phyloP scores from a whole-genome alignment of 2,797 vertebrate species.

The Hafferia zeledoni region DNA sequence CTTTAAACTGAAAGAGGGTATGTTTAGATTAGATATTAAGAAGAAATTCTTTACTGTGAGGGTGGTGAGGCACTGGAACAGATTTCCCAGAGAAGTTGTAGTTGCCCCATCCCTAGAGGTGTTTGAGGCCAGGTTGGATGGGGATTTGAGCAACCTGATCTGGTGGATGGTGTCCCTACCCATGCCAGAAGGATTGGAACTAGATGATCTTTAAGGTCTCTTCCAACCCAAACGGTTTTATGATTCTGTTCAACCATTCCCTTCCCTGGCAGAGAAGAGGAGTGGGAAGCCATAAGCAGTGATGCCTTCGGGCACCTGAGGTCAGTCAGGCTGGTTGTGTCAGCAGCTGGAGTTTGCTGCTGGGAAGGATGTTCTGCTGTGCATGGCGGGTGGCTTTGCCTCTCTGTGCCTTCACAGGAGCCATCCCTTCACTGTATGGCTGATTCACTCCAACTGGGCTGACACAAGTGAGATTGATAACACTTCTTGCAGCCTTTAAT shows the following conservation, averaged over 20 bases:
- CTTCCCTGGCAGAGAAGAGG: not conserved
- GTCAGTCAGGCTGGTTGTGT: not conserved
- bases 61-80: not conserved
- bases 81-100: not conserved
- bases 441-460: not conserved
- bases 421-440: rapidly evolving
- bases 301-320: not conserved
- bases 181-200: not conserved
- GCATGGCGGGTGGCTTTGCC: not conserved
- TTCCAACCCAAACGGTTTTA: not conserved
- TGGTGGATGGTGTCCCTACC: not conserved
- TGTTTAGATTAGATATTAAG: not conserved
- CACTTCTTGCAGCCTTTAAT: not conserved
- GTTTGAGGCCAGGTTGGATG: not conserved
- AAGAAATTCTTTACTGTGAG: not conserved
- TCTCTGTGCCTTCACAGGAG: not conserved
- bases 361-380: not conserved
- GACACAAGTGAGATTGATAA: not conserved
- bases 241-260: not conserved
- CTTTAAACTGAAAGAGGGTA: not conserved
- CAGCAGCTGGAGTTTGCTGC: not conserved
- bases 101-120: not conserved
- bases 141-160: not conserved
- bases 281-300: not conserved
- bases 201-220: not conserved